Conservation (phyloP, 2,113 vertebrate genomes). For the Falco punctatus region DNA sequence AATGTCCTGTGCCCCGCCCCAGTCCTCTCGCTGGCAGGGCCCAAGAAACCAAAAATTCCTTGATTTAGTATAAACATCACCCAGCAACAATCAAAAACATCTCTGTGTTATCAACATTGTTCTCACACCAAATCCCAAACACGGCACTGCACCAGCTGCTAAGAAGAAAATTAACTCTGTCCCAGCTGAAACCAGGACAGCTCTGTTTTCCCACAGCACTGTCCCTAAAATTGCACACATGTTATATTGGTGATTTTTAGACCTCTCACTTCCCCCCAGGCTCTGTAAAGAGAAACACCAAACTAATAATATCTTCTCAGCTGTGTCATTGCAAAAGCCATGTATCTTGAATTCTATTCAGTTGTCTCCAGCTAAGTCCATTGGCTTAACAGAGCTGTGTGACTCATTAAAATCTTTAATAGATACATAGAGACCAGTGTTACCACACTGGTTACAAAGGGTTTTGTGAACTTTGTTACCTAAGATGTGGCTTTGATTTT, state of each 20-base stretch:
- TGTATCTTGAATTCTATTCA: not conserved
- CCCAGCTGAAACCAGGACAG: too few relatives aligned
- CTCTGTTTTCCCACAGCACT: not conserved
- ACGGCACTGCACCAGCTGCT: too few relatives aligned
- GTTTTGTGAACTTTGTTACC: not conserved
- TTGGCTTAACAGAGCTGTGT: not conserved
- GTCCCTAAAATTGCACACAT: not conserved
- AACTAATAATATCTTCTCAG: accelerated
- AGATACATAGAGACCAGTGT: not conserved
- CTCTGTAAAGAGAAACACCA: not conserved
- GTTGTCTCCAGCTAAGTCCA: not conserved
- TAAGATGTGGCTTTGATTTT: not conserved
- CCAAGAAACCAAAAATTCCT: too few relatives aligned
- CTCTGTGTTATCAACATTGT: too few relatives aligned
- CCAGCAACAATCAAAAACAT: too few relatives aligned
- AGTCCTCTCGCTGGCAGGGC: too few relatives aligned
- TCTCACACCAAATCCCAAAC: too few relatives aligned
- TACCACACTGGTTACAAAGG: not conserved
- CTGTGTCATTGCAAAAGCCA: not conserved
- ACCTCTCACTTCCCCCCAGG: not conserved
- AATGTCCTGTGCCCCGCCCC: too few relatives aligned
- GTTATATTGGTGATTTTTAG: not conserved
- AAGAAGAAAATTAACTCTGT: too few relatives aligned
- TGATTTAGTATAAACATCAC: too few relatives aligned
- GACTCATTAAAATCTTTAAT: not conserved